phyloP scores from a whole-genome alignment of 2,797 vertebrate species.

The Lacerta viridis region DNA sequence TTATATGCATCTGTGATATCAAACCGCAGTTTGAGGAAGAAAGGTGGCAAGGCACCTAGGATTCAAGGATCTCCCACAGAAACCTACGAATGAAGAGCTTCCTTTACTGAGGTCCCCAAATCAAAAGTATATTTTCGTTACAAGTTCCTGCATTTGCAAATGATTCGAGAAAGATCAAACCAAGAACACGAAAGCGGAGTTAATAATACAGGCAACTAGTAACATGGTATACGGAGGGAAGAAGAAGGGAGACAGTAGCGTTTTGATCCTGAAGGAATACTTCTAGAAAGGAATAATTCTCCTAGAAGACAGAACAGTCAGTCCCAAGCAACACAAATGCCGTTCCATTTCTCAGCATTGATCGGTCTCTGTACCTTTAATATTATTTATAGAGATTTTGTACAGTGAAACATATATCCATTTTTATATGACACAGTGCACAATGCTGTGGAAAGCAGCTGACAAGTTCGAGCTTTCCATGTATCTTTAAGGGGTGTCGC shows the following conservation, averaged over 20 bases:
- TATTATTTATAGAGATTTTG: conserved; percentile 1
- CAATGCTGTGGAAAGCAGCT: not conserved
- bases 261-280: not conserved
- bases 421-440: conserved; percentile 27
- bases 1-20: too few relatives aligned
- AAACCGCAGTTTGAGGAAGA: too few relatives aligned
- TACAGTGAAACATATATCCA: not conserved
- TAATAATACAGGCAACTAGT: not conserved
- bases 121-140: too few relatives aligned
- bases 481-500: not conserved
- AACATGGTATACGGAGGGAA: not conserved
- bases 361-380: not conserved
- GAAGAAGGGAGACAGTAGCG: not conserved
- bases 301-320: not conserved
- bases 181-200: not conserved
- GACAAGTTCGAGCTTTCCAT: not conserved
- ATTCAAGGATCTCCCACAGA: too few relatives aligned
- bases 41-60: too few relatives aligned
- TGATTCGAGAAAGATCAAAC: not conserved
- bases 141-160: not conserved
- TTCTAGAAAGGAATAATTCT: conserved; percentile 12
- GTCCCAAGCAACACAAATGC: not conserved
- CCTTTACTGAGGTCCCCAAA: too few relatives aligned
- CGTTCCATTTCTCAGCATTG: not conserved
- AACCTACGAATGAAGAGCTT: too few relatives aligned